phyloP scores from a whole-genome alignment of 2,797 vertebrate genomes.

The Coregonus sp. region DNA sequence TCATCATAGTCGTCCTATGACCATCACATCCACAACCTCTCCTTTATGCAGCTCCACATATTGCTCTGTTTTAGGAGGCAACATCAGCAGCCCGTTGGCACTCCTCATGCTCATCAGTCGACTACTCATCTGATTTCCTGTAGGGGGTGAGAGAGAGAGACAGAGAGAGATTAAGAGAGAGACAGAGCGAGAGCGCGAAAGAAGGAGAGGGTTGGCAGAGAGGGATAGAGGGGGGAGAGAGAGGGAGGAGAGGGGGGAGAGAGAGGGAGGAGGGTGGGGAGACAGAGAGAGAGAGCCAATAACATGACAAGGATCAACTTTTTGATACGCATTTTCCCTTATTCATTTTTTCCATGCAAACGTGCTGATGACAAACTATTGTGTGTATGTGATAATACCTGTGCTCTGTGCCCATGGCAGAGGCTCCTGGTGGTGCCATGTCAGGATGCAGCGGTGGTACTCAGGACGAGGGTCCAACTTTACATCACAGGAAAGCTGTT shows the following conservation, averaged over 20 bases:
- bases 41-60: constrained; percentile 98
- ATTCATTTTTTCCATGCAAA: not conserved
- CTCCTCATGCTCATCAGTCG: constrained; percentile 99
- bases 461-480: constrained; percentile 96
- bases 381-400: constrained; percentile 71
- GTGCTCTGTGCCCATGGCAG: constrained; percentile 99
- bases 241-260: not conserved
- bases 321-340: no score
- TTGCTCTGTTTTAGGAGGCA: constrained; percentile 99
- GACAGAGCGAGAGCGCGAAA: not conserved
- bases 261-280: not conserved
- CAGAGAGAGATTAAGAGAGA: not conserved
- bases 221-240: not conserved
- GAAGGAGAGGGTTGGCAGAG: not conserved
- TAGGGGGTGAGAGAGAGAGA: constrained; percentile 4
- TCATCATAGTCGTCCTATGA: constrained; percentile 98
- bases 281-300: not conserved
- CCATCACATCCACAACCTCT: constrained; percentile 99
- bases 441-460: constrained; percentile 97
- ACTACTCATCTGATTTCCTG: constrained; percentile 98
- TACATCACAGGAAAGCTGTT: constrained; percentile 94
- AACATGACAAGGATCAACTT: no score
- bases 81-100: constrained; percentile 97
- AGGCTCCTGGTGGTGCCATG: constrained; percentile 99
- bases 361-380: not conserved